phyloP scores from a whole-genome alignment of 2,797 vertebrate species.

The Galagoides demidoff region DNA sequence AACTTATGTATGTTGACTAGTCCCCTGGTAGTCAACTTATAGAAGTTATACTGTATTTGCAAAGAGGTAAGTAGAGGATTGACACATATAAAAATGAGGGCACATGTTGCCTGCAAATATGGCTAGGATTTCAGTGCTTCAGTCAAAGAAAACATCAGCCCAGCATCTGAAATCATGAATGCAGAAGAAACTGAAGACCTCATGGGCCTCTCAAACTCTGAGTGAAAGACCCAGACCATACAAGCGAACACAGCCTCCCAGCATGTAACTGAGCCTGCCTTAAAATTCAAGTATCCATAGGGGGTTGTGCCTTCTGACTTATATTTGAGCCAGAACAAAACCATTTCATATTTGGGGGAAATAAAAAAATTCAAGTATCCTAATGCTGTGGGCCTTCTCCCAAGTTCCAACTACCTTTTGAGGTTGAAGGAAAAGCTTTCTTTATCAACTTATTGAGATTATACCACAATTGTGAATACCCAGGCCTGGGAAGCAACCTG shows the following conservation, averaged over 20 bases:
- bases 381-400: background rate
- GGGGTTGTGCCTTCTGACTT: too few relatives aligned
- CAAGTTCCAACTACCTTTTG: background rate
- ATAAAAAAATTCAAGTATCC: background rate
- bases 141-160: background rate
- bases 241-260: background rate
- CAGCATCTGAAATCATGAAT: background rate
- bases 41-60: background rate
- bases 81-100: background rate
- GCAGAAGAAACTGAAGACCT: background rate
- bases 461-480: background rate
- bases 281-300: background rate
- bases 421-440: background rate
- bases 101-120: background rate
- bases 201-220: background rate
- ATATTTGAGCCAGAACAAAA: too few relatives aligned
- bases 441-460: background rate
- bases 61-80: background rate
- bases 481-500: background rate
- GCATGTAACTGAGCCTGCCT: background rate
- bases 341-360: too few relatives aligned
- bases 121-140: background rate
- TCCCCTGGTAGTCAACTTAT: too few relatives aligned
- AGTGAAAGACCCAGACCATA: background rate
- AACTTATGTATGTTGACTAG: too few relatives aligned